Evolutionary conservation across 2,797 vertebrate genomes (phyloP).

Genomic region (Pyrocephalus nanus): DNA sequence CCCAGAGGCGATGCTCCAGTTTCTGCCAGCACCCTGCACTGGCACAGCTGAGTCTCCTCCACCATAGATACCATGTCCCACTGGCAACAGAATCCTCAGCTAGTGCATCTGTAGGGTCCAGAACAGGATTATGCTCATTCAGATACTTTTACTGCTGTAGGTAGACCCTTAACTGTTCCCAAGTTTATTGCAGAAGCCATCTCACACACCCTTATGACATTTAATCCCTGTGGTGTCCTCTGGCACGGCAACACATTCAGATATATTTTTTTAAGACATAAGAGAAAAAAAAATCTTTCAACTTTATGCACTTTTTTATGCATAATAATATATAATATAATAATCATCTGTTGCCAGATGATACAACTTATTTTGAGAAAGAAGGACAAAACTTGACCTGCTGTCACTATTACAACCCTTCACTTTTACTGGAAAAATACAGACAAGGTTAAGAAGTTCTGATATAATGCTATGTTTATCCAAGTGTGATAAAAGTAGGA

Average conservation of each 20-base stretch:
- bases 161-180: background rate
- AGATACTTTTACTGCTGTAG: background rate
- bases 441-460: background rate
- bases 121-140: background rate
- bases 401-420: background rate
- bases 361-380: background rate
- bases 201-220: background rate
- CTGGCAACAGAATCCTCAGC: background rate
- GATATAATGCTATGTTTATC: background rate
- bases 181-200: background rate
- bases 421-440: background rate
- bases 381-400: background rate
- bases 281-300: background rate
- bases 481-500: background rate
- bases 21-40: rapidly evolving
- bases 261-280: background rate
- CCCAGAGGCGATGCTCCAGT: background rate
- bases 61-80: rapidly evolving
- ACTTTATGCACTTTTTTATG: background rate
- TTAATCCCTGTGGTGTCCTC: background rate
- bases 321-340: background rate
- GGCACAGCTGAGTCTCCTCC: background rate
- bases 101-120: background rate
- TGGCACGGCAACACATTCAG: background rate
- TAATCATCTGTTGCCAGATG: background rate